Conservation (phyloP, 2,797 vertebrate species). For the Parambassis ranga region DNA sequence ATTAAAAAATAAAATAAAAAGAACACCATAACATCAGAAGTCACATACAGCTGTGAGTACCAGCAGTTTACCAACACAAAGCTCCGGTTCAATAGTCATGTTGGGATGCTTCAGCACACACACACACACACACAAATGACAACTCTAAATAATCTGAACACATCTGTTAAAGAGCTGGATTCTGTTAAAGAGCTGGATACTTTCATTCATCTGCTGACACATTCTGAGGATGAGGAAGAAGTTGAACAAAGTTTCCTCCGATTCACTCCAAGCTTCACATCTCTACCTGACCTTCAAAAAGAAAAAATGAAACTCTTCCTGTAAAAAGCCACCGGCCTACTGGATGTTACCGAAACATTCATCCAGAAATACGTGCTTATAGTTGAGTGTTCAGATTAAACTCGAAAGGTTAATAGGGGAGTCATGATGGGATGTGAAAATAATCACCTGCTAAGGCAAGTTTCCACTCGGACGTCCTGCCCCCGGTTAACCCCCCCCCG, state of each 20-base stretch:
- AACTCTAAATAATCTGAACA: conserved; percentile 15
- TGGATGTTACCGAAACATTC: neutral
- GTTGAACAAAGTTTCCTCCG: conserved; percentile 27
- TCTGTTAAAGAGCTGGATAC: neutral
- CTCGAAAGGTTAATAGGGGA: neutral
- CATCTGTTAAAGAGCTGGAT: neutral
- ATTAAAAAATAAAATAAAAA: too few relatives aligned
- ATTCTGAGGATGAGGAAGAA: conserved; percentile 19
- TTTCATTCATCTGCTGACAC: conserved; percentile 2
- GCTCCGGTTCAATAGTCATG: conserved; percentile 31
- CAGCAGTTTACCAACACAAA: conserved; percentile 57
- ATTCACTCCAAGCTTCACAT: neutral
- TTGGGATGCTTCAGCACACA: too few relatives aligned
- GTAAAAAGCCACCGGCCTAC: neutral
- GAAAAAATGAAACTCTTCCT: conserved; percentile 8
- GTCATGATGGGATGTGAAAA: conserved; percentile 22
- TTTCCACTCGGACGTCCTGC: conserved; percentile 57
- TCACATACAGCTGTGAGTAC: conserved; percentile 52
- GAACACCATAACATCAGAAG: conserved; percentile 53
- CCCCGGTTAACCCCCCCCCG: neutral
- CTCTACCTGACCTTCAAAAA: neutral
- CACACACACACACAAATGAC: conserved; percentile 22
- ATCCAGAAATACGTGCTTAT: conserved; percentile 26
- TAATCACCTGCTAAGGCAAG: neutral
- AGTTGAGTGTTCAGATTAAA: neutral